Evolutionary conservation across 2,888 invertebrate genomes (phyloP), one percentile per base, ranked within the genome.

Genomic region (Microchrysa polita): DNA sequence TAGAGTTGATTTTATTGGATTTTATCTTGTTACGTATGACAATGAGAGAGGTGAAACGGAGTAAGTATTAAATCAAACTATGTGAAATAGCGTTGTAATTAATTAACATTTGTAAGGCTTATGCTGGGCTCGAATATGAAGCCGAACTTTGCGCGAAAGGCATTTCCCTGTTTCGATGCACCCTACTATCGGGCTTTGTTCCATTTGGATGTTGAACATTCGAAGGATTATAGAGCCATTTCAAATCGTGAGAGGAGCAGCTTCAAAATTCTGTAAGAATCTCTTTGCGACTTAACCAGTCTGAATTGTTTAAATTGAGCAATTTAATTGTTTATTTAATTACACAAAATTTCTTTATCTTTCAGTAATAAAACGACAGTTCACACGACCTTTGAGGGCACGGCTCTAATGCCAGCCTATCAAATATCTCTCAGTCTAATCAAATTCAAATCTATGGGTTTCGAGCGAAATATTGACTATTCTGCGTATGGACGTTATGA

Each of bases 141-240:
- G 80, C 88, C 91, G 0, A 89, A 89, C 0, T 87, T 87, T 75
- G 91, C 91, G 0, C 88, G 92, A 0, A 84, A 87, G 14, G 91
- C 90, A 0, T 92, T 93, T 81, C 93, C 93, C 0, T 93, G 93
- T 80, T 93, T 90, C 80, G 94, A 94, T 80, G 93, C 93, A 79
- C 93, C 93, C 5, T 5, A 61, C n/a, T 34, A 10, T 18, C 14
- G 42, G 10, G n/a, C 40, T 5, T 10, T 34, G 20, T 34, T 61
- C 9, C 14, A 34, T 2, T 1, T 61, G 20, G 34, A 14, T 5
- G 61, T 61, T n/a, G 40, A 7, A 16, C 48, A 48, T 12, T 48
- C 48, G 4, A n/a, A 12, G 10, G 5, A 48, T 4, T 40, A 16
- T 14, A 40, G n/a, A 61, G 61, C 34, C 4, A 5, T 61, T 16